These are phyloP conservation scores for Peromyscus nudipes DNA, from an alignment of 2,797 vertebrate species.

Conservation along the genomic window DNA sequence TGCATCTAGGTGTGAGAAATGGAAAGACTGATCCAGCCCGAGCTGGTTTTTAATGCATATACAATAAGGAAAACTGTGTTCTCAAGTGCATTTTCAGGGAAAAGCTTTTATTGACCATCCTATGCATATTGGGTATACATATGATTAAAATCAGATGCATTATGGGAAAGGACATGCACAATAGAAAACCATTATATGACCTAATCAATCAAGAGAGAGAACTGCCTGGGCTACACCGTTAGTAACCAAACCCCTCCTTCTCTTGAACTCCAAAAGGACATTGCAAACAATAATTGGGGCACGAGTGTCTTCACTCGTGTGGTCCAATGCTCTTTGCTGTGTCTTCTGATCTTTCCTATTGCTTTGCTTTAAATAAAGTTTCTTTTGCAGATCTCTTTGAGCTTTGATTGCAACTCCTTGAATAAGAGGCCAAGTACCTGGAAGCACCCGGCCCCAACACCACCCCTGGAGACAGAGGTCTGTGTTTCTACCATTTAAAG, in stretches of 20 bases:
- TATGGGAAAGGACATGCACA: background rate
- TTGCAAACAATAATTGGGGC: background rate
- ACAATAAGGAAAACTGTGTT: background rate
- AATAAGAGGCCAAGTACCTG: background rate
- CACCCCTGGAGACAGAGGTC: background rate
- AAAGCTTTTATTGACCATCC: background rate
- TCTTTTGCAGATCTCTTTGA: background rate
- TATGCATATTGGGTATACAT: background rate
- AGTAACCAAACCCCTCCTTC: background rate
- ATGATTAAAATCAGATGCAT: background rate
- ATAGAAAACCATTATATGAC: background rate
- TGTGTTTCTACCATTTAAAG: background rate
- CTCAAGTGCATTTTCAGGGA: background rate
- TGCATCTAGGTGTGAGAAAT: background rate
- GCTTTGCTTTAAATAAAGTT: background rate
- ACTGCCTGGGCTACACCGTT: fast-evolving
- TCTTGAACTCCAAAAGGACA: background rate
- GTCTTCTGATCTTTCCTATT: background rate
- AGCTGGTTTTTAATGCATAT: background rate
- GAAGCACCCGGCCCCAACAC: background rate
- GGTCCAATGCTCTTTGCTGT: too few species aligned
- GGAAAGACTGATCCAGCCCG: background rate
- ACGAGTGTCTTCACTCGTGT: background rate
- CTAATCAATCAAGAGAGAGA: background rate
- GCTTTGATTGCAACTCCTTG: background rate